Evolutionary conservation across 23 tunicate genomes (phyloP).

Genomic region (Styela plicata): DNA sequence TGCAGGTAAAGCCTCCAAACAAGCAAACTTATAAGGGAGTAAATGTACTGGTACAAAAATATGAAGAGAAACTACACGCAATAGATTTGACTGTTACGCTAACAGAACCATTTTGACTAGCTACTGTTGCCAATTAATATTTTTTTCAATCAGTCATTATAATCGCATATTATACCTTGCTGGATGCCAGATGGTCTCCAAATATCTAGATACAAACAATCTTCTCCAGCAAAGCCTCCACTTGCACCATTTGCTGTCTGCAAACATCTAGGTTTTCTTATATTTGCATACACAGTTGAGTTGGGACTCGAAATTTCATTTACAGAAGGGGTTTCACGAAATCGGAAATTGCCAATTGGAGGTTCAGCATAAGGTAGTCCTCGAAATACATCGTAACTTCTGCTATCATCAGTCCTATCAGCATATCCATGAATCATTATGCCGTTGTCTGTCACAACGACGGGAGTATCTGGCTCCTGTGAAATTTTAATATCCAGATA

Average conservation of each 20-base stretch:
- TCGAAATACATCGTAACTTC: slow-evolving; percentile 1
- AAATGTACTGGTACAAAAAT: too few species aligned
- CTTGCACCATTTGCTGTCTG: slow-evolving; percentile 17
- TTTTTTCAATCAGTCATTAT: too few species aligned
- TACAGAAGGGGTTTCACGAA: neutral
- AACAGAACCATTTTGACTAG: too few species aligned
- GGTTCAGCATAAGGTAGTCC: slow-evolving; percentile 27
- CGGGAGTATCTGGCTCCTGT: slow-evolving; percentile 6
- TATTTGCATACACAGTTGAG: slow-evolving; percentile 14
- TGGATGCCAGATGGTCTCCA: slow-evolving; percentile 7
- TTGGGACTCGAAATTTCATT: neutral
- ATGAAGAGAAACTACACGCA: too few species aligned
- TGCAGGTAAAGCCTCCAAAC: too few species aligned
- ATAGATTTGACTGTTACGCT: too few species aligned
- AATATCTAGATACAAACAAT: slow-evolving; percentile 27
- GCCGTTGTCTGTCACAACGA: neutral
- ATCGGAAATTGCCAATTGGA: slow-evolving; percentile 15
- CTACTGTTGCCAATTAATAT: too few species aligned
- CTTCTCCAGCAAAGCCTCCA: slow-evolving; percentile 27
- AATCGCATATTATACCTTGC: too few species aligned
- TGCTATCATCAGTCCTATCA: neutral
- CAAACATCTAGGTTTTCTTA: slow-evolving; percentile 18
- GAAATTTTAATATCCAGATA: too few species aligned
- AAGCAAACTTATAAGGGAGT: too few species aligned
- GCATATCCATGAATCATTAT: slow-evolving; percentile 13